A percentile compares a stretch with the other conserved stretches of the same genome.
Conservation (phyloP, 2,888 invertebrate species). For the Dascillus cervinus region DNA sequence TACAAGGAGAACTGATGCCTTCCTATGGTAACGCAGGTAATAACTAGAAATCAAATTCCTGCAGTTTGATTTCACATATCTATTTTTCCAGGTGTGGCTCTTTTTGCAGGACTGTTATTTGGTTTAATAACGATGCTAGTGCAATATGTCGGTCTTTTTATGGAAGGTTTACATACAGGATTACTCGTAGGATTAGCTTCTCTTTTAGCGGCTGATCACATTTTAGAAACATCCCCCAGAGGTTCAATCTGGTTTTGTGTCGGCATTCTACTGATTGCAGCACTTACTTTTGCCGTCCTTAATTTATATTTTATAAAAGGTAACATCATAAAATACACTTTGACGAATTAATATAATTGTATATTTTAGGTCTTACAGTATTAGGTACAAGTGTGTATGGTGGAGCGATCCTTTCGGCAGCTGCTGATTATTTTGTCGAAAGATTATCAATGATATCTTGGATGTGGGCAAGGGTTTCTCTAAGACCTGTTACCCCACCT, state of each 20-base stretch:
- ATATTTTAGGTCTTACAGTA: constrained; percentile 64
- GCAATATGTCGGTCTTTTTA: constrained; percentile 73
- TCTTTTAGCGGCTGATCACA: constrained; percentile 53
- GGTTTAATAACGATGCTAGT: constrained; percentile 76
- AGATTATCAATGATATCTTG: constrained; percentile 61
- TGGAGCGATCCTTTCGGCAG: constrained; percentile 60
- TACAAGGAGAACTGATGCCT: constrained; percentile 72
- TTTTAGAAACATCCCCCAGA: constrained; percentile 47
- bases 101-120: constrained; percentile 66
- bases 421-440: constrained; percentile 70
- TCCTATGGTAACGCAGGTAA: constrained; percentile 66
- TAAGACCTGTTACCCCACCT: constrained; percentile 47
- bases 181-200: constrained; percentile 54
- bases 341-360: too few species aligned
- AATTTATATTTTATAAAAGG: constrained; percentile 71
- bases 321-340: constrained; percentile 32
- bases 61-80: constrained; percentile 1
- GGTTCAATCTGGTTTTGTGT: constrained; percentile 61
- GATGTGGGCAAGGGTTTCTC: constrained; percentile 61
- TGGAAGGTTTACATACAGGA: constrained; percentile 73
- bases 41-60: constrained; percentile 12
- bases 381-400: constrained; percentile 71
- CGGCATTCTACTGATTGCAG: constrained; percentile 57
- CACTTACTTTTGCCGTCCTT: constrained; percentile 61
- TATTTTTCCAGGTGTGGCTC: constrained; percentile 52